Evolutionary conservation across 2,888 invertebrate species (phyloP), one percentile per base, ranked within the genome.

Genomic region (Toxonevra muliebris): DNA sequence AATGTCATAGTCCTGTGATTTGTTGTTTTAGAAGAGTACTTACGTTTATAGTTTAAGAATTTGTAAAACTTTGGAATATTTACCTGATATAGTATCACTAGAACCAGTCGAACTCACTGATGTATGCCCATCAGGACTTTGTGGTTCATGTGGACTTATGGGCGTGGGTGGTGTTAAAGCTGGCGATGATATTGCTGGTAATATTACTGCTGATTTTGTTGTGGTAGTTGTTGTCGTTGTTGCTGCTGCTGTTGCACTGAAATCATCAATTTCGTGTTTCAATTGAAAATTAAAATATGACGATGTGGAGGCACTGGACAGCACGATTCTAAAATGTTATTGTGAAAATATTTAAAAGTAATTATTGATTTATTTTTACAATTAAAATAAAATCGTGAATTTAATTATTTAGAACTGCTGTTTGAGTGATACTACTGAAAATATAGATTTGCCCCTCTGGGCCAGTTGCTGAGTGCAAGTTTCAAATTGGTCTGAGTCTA

Each of bases 41-140:
- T 30, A 30, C 30, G 30, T 30, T 30, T 30, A 30, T 30, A 30
- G 3, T 11, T 48, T 9, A 5, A 48, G 48, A n/a, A 5, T 10
- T 15, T 48, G 1, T 3, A 13, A 4, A 11, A 48, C 15, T 48
- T 48, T 48, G 48, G 5, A 48, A 48, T 1, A 71, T 80, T 80
- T 73, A 85, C 85, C 85, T 75, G 83, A 78, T 73, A 81, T 75
- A 45, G 82, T 80, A 75, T 85, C 85, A 77, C 82, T 84, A 65
- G 82, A 84, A 70, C 76, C 70, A 61, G 76, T 73, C 66, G 84
- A 84, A 73, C 85, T 84, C 67, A 84, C 75, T 70, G 84, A 85
- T 71, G 82, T 79, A 66, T 84, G 84, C 61, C 83, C 84, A 73
- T 85, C 85, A 64, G 85, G 85, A 76, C 85, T 85, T 63, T 84